Percentiles rank a stretch among this genome's conserved stretches.
These are phyloP conservation scores for Anthoscopus minutus DNA, from an alignment of 2,113 vertebrate genomes.

Conservation along the genomic window DNA sequence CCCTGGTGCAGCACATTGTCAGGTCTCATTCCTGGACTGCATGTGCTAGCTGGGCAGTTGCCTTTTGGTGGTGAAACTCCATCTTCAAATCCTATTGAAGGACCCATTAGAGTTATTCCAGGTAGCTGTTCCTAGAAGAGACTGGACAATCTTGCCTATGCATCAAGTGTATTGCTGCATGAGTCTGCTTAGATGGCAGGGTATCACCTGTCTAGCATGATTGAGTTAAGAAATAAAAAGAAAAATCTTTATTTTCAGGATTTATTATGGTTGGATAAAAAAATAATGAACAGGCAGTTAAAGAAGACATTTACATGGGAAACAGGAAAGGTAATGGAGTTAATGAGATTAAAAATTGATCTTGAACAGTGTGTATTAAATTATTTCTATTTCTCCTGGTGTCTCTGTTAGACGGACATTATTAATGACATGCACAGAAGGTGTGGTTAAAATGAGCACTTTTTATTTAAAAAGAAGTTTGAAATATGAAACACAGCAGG, in stretches of 20 bases:
- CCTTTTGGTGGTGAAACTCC: background rate
- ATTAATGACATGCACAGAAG: background rate
- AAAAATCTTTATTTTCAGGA: background rate
- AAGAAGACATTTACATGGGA: background rate
- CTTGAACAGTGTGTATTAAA: background rate
- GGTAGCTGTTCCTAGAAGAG: background rate
- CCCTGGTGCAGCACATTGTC: background rate
- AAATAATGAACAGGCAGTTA: background rate
- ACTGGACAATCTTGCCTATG: rapidly evolving
- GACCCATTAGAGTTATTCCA: background rate
- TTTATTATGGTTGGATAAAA: background rate
- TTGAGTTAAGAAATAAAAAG: background rate
- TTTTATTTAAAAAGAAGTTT: background rate
- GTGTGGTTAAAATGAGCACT: background rate
- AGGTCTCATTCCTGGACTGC: background rate
- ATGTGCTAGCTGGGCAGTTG: background rate
- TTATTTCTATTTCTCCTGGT: background rate
- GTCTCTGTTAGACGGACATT: background rate
- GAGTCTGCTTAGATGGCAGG: background rate
- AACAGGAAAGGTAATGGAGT: background rate
- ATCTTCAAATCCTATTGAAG: background rate
- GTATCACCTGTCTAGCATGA: background rate
- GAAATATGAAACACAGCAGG: slow-evolving; percentile 1
- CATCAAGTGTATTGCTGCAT: background rate
- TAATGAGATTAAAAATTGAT: background rate